A percentile compares a stretch with the other conserved stretches of the same genome.
phyloP scores from a whole-genome alignment of 2,113 vertebrate species.

The Columba livia region DNA sequence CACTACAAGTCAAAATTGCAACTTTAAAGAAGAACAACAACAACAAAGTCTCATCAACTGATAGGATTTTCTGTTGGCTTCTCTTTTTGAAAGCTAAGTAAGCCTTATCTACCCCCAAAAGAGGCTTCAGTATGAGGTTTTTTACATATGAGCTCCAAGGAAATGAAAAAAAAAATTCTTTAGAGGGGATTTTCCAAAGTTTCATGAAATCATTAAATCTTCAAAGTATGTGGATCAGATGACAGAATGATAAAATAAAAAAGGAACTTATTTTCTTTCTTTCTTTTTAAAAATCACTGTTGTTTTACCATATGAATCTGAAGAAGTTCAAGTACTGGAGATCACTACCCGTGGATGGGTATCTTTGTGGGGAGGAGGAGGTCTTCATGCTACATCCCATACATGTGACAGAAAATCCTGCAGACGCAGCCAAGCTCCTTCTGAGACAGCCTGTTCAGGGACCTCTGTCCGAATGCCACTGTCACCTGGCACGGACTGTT shows the following conservation, averaged over 20 bases:
- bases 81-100: not conserved
- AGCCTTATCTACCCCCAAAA: not conserved
- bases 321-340: not conserved
- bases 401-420: rapidly evolving
- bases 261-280: not conserved
- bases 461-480: rapidly evolving
- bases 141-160: not conserved
- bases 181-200: not conserved
- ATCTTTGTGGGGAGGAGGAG: not conserved
- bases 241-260: not conserved
- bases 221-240: not conserved
- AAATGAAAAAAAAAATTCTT: not conserved
- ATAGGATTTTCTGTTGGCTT: not conserved
- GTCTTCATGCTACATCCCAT: not conserved
- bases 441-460: not conserved
- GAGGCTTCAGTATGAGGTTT: rapidly evolving
- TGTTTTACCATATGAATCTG: not conserved
- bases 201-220: not conserved
- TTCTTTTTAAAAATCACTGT: not conserved
- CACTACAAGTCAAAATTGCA: not conserved
- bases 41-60: not conserved
- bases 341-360: not conserved
- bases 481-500: not conserved
- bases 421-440: not conserved
- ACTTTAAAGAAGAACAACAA: not conserved